Conservation (phyloP, 2,797 vertebrate species). For the Pseudopleuronectes americanus region DNA sequence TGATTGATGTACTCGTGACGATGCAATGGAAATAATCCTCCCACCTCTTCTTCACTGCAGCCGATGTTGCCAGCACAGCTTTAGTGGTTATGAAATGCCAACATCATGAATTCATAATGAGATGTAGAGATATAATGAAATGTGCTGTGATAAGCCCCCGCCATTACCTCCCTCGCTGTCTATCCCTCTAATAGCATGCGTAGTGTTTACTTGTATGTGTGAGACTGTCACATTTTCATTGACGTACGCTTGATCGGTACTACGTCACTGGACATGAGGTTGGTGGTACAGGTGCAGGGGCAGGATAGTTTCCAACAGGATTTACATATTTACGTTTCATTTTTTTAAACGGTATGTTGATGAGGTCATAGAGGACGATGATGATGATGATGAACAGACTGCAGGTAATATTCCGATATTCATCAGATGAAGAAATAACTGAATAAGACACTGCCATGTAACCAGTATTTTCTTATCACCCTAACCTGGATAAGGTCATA, state of each 20-base stretch:
- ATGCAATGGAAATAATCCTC: no score
- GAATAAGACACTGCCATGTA: no score
- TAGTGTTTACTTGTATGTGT: constrained; percentile 22
- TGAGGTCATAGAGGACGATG: not conserved
- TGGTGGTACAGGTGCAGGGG: not conserved
- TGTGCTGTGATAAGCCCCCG: constrained; percentile 31
- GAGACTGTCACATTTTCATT: constrained; percentile 33
- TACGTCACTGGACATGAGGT: not conserved
- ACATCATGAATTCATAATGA: constrained; percentile 11
- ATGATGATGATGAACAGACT: not conserved
- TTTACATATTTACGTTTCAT: not conserved
- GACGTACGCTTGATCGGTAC: constrained; percentile 27
- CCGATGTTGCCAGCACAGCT: constrained; percentile 13
- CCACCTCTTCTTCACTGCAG: not conserved
- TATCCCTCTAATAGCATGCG: not conserved
- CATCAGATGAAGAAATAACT: no score
- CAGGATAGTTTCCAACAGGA: not conserved
- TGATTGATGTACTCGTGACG: no score
- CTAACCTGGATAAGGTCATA: no score
- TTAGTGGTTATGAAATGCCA: constrained; percentile 50
- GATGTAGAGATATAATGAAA: constrained; percentile 51
- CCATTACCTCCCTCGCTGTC: constrained; percentile 2
- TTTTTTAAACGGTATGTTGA: not conserved
- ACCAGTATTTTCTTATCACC: no score
- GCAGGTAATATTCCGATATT: not conserved